phyloP scores from a whole-genome alignment of 2,797 vertebrate species.

The Psittacula echo region DNA sequence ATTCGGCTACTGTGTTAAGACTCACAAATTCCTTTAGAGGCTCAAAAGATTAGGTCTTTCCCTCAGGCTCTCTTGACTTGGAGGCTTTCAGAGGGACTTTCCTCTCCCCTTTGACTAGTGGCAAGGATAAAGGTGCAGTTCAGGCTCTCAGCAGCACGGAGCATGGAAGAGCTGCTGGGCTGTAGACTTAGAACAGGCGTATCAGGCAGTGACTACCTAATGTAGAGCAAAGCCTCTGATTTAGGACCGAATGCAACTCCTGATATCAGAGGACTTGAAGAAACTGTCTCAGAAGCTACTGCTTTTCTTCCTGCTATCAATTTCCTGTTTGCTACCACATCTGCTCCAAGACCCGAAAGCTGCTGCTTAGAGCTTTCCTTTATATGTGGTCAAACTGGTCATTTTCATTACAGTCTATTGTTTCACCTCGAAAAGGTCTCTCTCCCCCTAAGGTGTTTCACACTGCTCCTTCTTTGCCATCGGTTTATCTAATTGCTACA shows the following conservation, averaged over 20 bases:
- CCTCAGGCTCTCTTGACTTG: background rate
- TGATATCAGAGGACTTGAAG: background rate
- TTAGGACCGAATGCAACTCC: background rate
- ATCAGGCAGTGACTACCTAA: fast-evolving
- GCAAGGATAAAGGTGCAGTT: background rate
- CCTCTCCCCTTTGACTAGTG: background rate
- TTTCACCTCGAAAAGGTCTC: background rate
- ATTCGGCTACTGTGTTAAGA: background rate
- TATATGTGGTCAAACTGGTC: background rate
- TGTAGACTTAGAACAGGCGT: background rate
- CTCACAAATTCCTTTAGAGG: background rate
- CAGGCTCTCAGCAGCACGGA: background rate
- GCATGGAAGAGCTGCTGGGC: background rate
- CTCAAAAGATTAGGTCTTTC: background rate
- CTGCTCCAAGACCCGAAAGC: background rate
- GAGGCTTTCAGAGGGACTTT: background rate
- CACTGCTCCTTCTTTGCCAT: background rate
- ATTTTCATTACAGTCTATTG: background rate
- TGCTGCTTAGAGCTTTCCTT: background rate
- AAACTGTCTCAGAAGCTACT: background rate
- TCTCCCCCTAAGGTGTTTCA: background rate
- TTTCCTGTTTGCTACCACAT: background rate
- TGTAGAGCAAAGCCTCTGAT: background rate
- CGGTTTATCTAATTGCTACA: background rate
- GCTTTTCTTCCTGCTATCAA: background rate